Evolutionary conservation across 92 coral and sea anemone genomes (phyloP).

Genomic region (Diadumene lineata): DNA sequence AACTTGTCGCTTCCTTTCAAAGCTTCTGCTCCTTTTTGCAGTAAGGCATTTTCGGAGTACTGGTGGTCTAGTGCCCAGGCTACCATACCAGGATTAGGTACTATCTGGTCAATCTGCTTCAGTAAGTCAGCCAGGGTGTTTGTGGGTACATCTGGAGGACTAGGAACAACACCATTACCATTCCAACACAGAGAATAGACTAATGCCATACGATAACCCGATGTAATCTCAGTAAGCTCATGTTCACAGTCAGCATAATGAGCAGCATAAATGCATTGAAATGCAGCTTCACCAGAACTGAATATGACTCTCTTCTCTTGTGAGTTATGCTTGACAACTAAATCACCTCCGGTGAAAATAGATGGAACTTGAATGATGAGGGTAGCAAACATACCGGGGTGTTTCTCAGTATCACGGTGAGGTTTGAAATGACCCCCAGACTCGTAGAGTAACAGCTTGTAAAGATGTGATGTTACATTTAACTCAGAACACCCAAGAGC

Average conservation of each 20-base stretch:
- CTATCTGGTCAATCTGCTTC: constrained; percentile 7
- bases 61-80: constrained; percentile 36
- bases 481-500: constrained; percentile 28
- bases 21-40: constrained; percentile 16
- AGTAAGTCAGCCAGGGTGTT: constrained; percentile 20
- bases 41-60: constrained; percentile 34
- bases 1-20: constrained; percentile 33
- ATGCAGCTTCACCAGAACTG: constrained; percentile 25
- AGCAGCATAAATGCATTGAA: constrained; percentile 44
- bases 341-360: constrained; percentile 33
- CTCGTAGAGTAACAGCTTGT: constrained; percentile 36
- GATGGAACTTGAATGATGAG: constrained; percentile 42
- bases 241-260: constrained; percentile 54
- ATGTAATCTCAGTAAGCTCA: constrained; percentile 33
- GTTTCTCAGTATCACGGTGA: constrained; percentile 34
- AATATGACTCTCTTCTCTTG: constrained; percentile 25
- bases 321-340: constrained; percentile 25
- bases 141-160: constrained; percentile 28
- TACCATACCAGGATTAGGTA: constrained; percentile 25
- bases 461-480: constrained; percentile 30
- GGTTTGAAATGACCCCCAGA: constrained; percentile 45
- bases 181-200: constrained; percentile 45
- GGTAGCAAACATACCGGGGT: constrained; percentile 41
- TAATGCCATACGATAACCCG: constrained; percentile 45
- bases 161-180: constrained; percentile 35